Percentiles rank a stretch among this genome's conserved stretches.
These are phyloP conservation scores for Chironomus riparius DNA, from an alignment of 2,888 invertebrate species.

Conservation along the genomic window DNA sequence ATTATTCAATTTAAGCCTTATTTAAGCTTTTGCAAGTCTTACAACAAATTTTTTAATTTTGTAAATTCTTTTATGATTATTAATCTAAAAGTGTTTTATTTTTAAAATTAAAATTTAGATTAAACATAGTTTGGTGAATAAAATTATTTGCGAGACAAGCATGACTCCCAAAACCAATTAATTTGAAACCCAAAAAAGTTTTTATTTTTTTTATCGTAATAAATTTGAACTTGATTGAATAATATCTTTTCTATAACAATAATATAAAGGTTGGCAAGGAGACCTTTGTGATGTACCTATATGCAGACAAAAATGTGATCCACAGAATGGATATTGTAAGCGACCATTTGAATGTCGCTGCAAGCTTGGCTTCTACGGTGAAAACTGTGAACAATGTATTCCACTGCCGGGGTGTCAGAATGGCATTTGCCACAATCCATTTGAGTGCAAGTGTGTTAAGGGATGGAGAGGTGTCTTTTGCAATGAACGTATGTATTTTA, in stretches of 20 bases:
- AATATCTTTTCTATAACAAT: background rate
- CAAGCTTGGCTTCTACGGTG: conserved; percentile 75
- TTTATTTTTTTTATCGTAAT: too few species aligned
- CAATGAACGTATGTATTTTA: conserved; percentile 60
- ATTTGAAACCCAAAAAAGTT: too few species aligned
- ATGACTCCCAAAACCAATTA: too few species aligned
- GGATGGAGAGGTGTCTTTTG: conserved; percentile 88
- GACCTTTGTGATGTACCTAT: conserved; percentile 85
- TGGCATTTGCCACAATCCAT: conserved; percentile 75
- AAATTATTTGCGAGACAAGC: too few species aligned
- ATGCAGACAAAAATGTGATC: conserved; percentile 81
- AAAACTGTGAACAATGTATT: conserved; percentile 75
- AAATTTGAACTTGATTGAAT: background rate
- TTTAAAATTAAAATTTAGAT: too few species aligned
- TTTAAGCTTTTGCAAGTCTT: too few species aligned
- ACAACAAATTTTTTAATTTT: too few species aligned
- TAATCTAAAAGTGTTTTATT: too few species aligned
- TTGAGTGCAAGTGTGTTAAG: conserved; percentile 74
- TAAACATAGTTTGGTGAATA: too few species aligned
- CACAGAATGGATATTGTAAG: conserved; percentile 75
- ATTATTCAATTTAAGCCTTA: too few species aligned
- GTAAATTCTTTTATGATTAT: too few species aligned
- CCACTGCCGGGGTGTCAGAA: conserved; percentile 79
- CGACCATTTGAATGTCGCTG: conserved; percentile 83
- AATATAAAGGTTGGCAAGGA: conserved; percentile 56